Evolutionary conservation across 2,113 vertebrate species (phyloP).

Genomic region (Fukomys damarensis): DNA sequence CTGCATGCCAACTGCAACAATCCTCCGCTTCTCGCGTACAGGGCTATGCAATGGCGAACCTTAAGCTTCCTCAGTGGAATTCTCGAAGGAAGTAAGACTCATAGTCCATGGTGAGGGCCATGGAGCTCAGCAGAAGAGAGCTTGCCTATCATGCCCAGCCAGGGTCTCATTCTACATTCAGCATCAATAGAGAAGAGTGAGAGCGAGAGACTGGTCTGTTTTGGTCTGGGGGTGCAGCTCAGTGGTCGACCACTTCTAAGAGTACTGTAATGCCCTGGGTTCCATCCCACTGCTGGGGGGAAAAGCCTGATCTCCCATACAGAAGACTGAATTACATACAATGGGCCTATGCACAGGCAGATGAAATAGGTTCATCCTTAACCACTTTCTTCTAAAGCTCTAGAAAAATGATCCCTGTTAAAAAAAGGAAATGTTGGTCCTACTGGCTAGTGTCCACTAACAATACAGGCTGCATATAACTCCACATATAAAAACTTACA

Average conservation of each 20-base stretch:
- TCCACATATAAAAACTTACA: neutral
- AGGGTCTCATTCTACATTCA: neutral
- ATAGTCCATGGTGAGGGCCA: neutral
- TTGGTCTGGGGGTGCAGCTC: neutral
- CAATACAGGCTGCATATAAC: neutral
- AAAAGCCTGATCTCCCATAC: neutral
- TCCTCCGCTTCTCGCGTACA: neutral
- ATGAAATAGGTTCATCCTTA: neutral
- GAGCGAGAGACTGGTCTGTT: neutral
- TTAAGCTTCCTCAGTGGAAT: neutral
- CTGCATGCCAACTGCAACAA: neutral
- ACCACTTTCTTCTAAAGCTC: neutral
- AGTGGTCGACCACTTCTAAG: neutral
- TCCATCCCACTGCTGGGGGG: neutral
- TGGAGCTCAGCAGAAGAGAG: neutral
- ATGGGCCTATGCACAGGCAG: neutral
- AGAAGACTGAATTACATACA: neutral
- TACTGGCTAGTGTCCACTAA: neutral
- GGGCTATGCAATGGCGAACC: neutral
- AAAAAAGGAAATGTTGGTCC: neutral
- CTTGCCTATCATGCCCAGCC: neutral
- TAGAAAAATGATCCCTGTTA: neutral
- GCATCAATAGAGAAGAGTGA: neutral
- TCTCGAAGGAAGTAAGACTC: neutral
- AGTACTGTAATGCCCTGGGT: no score